Evolutionary conservation across 2,888 invertebrate species (phyloP), one percentile per base, ranked within the genome.

Genomic region (Andrena haemorrhoa): DNA sequence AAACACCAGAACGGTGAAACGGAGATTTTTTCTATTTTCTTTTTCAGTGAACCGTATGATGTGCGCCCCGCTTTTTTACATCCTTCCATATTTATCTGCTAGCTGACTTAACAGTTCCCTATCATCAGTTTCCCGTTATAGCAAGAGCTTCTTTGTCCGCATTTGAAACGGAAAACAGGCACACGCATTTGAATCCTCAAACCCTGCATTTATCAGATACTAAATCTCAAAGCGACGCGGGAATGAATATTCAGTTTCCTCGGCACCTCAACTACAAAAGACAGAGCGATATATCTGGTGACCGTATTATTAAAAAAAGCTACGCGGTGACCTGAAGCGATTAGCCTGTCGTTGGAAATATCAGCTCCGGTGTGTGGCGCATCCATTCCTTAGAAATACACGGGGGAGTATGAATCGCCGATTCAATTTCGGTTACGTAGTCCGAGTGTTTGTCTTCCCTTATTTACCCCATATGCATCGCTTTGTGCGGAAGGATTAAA

Each of bases 371-470:
- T 1, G 41, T 16, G 26, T 26, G 56, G 23, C 8, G 26, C 33
- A 23, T 12, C 12, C 33, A 16, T 60, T 58, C 16, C 5, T 7
- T 8, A 31, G 58, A 29, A 60, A 68, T 49, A n/a, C 64, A 41
- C n/a, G 63, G 16, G 23, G n/a, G 60, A 26, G 49, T 60, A 75
- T 66, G 61, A 71, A 26, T 61, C 20, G 51, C 35, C 26, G 49
- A 75, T 72, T 64, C 58, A 76, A 72, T 72, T 75, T 75, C 3
- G 49, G 49, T 75, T 61, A 69, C 51, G 61, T 53, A 72, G 31
- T 64, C 47, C 47, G 33, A 20, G 16, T 64, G 56, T 58, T 56
- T 35, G 71, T 35, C 33, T 65, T 8, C 56, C 35, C 29, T 66
- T 74, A 56, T 72, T 72, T 75, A 58, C 31, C 47, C n/a, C 47